A percentile compares a stretch with the other conserved stretches of the same genome.
These are phyloP conservation scores for Battus philenor DNA, from an alignment of 1,140 invertebrate species.

Conservation along the genomic window DNA sequence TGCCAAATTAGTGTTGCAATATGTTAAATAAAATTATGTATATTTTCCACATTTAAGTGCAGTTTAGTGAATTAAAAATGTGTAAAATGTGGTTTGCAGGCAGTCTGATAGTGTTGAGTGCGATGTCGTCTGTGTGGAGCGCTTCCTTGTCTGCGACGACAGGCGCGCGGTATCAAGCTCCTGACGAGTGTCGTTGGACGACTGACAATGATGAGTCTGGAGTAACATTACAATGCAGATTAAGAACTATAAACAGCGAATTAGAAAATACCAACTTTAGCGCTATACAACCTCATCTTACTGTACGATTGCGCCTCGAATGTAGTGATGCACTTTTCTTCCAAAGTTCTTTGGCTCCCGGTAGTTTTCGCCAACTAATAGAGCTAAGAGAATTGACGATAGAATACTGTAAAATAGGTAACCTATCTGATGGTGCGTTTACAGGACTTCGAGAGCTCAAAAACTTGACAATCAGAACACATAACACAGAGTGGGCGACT, in stretches of 20 bases:
- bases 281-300: constrained; percentile 91
- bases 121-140: constrained; percentile 48
- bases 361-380: constrained; percentile 88
- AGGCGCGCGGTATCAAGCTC: constrained; percentile 83
- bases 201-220: constrained; percentile 78
- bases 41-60: constrained; percentile 54
- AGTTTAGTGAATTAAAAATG: constrained; percentile 61
- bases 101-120: constrained; percentile 59
- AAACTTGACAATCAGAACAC: constrained; percentile 90
- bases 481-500: constrained; percentile 92
- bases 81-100: constrained; percentile 55
- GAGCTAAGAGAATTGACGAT: constrained; percentile 90
- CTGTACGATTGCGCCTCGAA: constrained; percentile 86
- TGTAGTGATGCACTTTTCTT: constrained; percentile 91
- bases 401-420: constrained; percentile 93
- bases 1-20: constrained; percentile 45
- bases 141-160: constrained; percentile 68
- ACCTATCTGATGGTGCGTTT: constrained; percentile 90
- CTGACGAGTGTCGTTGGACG: constrained; percentile 90
- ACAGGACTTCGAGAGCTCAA: constrained; percentile 86
- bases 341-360: constrained; percentile 89
- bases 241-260: constrained; percentile 92
- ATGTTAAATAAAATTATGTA: constrained; percentile 60
- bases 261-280: constrained; percentile 93
- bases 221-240: constrained; percentile 86